phyloP scores from a whole-genome alignment of 2,888 invertebrate genomes.

The Trichacis sp. region DNA sequence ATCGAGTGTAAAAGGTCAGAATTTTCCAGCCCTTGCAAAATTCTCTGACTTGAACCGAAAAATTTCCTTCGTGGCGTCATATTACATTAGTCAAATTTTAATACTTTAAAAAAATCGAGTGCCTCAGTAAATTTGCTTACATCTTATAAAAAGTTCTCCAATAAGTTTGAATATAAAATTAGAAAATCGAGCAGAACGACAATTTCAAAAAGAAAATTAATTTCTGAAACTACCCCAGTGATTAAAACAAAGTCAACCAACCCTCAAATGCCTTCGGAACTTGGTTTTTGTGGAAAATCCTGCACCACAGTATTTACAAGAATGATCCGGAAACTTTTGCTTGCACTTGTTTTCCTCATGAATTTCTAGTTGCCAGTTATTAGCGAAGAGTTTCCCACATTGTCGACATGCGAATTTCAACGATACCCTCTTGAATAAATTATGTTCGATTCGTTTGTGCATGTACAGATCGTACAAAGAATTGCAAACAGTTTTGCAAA shows the following conservation, averaged over 20 bases:
- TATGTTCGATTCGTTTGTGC: slow-evolving; percentile 44
- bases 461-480: slow-evolving; percentile 46
- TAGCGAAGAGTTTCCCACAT: slow-evolving; percentile 48
- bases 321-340: slow-evolving; percentile 36
- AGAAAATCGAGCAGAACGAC: not conserved
- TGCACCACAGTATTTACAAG: slow-evolving; percentile 48
- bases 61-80: no score
- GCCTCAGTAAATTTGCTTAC: no score
- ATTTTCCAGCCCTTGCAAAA: no score
- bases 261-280: slow-evolving; percentile 46
- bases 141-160: no score
- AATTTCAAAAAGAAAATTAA: no score
- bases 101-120: no score
- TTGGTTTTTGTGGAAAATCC: slow-evolving; percentile 45
- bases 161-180: no score
- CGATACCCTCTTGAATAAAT: slow-evolving; percentile 44
- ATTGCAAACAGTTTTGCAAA: slow-evolving; percentile 39
- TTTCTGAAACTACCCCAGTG: no score
- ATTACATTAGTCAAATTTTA: no score
- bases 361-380: slow-evolving; percentile 47
- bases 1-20: no score
- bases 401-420: slow-evolving; percentile 48
- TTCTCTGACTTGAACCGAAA: no score
- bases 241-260: slow-evolving; percentile 14
- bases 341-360: slow-evolving; percentile 45